Base-by-base conservation (phyloP, 2,797 vertebrate genomes). In the Melanogrammus aeglefinus region DNA sequence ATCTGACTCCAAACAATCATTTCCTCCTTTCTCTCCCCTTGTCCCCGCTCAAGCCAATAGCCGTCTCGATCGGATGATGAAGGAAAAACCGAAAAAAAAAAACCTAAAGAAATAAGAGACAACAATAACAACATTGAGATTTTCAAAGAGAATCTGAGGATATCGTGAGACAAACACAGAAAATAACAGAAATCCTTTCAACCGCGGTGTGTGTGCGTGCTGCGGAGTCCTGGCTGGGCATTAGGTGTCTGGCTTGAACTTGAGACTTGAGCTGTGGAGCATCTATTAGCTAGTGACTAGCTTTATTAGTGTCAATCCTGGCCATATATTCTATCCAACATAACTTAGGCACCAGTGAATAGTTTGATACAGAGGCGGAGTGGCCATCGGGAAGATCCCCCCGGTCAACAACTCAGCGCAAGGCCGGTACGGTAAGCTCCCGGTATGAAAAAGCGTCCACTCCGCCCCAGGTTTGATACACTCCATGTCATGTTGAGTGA, bases 1-100 rank as follows among this genome's bases (percentile, higher is more conserved):
- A 92, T 92, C 89, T 89, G 87, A 91, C 87, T 91, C 90, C 88
- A 93, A 92, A 93, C 87, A 90, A 89, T 91, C 85, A 82, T 83
- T 86, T 86, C 82, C 86, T 84, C 69, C 38, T 84, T 87, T 90
- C 80, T 87, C 14, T 51, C 14, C 47, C 16, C 47, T 51, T 16
- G 47, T 51, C 18, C 84, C 83, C 84, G 82, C 88, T 83, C 83
- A 84, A 86, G 90, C 81, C 75, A 83, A 83, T 88, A 76, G 86
- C 87, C 85, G 87, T 81, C 70, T 86, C 31, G 4, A 83, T 91
- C 86, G 86, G 75, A 82, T 78, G 82, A 89, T 87, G 78, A 81
- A 79, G 83, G 81, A 81, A 74, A 78, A 74, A 29, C 73, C 76
- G 79, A 4, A 18, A 3, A 44, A 44, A 12, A 44, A 14, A 44